phyloP scores from a whole-genome alignment of 2,888 invertebrate species.

The Suillia variegata region DNA sequence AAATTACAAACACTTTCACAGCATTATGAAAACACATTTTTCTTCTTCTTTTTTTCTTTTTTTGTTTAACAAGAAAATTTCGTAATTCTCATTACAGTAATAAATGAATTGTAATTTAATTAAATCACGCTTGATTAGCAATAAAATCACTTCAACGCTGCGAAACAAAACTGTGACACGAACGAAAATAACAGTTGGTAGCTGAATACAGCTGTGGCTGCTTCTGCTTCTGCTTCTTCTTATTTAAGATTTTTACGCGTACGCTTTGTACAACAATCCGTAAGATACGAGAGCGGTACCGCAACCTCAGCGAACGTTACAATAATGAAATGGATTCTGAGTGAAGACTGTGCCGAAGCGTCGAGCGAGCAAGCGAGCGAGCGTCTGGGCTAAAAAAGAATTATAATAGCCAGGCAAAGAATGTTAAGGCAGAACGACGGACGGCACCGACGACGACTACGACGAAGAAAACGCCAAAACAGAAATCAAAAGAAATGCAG shows the following conservation, averaged over 20 bases:
- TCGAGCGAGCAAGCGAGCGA: not conserved
- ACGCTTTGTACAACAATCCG: too few species aligned
- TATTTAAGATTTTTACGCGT: too few species aligned
- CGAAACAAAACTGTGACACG: too few species aligned
- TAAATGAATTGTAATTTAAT: too few species aligned
- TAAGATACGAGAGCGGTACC: constrained; percentile 29
- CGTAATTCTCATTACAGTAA: too few species aligned
- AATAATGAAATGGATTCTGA: constrained; percentile 51
- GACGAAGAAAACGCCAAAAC: not conserved
- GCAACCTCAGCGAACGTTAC: constrained; percentile 31
- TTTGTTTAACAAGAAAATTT: too few species aligned
- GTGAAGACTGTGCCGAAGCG: not conserved
- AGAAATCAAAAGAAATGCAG: too few species aligned
- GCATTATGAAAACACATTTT: constrained; percentile 25
- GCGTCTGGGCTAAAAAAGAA: too few species aligned
- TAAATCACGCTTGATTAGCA: too few species aligned
- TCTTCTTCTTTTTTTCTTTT: constrained; percentile 1
- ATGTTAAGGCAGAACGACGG: not conserved
- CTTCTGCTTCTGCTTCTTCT: too few species aligned
- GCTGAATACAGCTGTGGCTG: too few species aligned
- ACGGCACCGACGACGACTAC: not conserved
- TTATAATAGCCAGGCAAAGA: not conserved
- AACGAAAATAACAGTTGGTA: not conserved
- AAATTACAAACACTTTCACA: constrained; percentile 24
- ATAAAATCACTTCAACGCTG: too few species aligned